Percentiles rank a stretch among this genome's conserved stretches.
phyloP scores from a whole-genome alignment of 2,113 vertebrate species.

The Myodes glareolus region DNA sequence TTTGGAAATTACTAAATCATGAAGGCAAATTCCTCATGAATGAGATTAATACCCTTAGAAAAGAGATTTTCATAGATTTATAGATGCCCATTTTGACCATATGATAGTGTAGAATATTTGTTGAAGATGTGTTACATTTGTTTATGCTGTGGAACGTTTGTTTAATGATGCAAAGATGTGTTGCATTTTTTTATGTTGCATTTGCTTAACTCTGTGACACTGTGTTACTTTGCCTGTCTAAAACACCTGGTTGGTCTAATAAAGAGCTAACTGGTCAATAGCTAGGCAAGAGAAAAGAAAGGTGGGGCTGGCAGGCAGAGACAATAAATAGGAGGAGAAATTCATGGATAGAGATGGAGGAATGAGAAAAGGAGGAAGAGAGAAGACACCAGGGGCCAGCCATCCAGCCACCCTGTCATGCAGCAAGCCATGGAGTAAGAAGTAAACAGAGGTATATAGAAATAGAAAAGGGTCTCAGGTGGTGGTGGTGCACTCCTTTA shows the following conservation, averaged over 20 bases:
- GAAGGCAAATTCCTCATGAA: background rate
- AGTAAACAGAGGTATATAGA: background rate
- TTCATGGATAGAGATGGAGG: background rate
- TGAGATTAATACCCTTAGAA: background rate
- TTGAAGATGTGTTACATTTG: background rate
- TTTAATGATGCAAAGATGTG: background rate
- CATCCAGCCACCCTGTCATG: background rate
- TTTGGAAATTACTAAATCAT: background rate
- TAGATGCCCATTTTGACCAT: background rate
- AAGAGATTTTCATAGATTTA: background rate
- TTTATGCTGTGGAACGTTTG: background rate
- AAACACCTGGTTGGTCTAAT: background rate
- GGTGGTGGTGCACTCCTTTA: too few relatives aligned
- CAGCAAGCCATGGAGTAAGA: background rate
- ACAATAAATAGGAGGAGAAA: background rate
- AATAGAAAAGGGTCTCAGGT: background rate
- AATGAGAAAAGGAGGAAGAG: background rate
- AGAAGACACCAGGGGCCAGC: background rate
- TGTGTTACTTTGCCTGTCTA: background rate
- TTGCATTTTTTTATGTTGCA: background rate
- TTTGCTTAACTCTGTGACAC: background rate
- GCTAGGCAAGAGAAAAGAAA: background rate
- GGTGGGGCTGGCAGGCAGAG: background rate
- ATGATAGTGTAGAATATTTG: background rate
- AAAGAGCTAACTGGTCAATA: background rate